phyloP scores from a whole-genome alignment of 2,797 vertebrate genomes.

The Premnoplex brunnescens region DNA sequence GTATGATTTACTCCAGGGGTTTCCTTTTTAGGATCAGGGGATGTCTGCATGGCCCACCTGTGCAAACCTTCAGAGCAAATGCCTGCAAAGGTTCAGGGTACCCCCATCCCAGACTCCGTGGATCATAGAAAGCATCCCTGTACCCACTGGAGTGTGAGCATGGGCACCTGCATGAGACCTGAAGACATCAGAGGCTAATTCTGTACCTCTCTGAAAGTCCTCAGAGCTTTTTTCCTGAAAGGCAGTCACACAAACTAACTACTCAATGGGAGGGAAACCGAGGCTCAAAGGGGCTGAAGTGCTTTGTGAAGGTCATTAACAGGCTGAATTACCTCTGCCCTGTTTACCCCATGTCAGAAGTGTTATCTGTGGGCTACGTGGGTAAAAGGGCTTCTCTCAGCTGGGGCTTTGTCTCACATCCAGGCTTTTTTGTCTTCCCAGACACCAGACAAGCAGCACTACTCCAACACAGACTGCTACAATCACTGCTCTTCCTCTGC shows the following conservation, averaged over 20 bases:
- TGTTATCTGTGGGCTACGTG: accelerated
- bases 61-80: not conserved
- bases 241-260: accelerated
- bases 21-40: not conserved
- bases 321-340: not conserved
- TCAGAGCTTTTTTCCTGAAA: not conserved
- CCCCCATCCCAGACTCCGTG: accelerated
- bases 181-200: not conserved
- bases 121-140: not conserved
- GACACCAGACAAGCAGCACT: not conserved
- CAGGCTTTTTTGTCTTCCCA: not conserved
- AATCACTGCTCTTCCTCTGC: not conserved
- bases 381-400: not conserved
- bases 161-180: not conserved
- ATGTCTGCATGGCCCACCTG: accelerated
- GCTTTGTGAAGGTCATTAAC: not conserved
- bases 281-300: not conserved
- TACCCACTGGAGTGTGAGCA: accelerated
- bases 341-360: not conserved
- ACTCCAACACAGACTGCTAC: not conserved
- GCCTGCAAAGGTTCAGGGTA: not conserved
- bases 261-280: not conserved
- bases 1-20: not conserved
- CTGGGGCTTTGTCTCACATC: not conserved
- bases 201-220: not conserved